phyloP scores from a whole-genome alignment of 2,797 vertebrate genomes.

The Natrix natrix region DNA sequence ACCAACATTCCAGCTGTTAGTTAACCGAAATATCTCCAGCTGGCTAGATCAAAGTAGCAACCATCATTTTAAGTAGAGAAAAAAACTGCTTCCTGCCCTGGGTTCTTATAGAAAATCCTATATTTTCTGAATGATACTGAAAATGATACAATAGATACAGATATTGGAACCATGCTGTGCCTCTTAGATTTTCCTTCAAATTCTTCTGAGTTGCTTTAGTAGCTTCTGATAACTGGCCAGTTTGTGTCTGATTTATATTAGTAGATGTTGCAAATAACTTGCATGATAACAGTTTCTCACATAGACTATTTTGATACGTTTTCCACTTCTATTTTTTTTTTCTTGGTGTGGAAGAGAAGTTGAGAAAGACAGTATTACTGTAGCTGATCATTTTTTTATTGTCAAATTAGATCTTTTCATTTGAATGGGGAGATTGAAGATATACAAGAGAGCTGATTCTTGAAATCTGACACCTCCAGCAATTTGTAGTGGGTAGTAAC shows the following conservation, averaged over 20 bases:
- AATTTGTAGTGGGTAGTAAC: background rate
- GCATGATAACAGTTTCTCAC: background rate
- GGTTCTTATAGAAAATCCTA: slow-evolving; percentile 18
- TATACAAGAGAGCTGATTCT: background rate
- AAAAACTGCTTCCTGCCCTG: slow-evolving; percentile 21
- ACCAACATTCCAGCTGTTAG: slow-evolving; percentile 30
- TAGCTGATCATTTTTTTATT: background rate
- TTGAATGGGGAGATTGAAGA: background rate
- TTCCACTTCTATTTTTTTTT: background rate
- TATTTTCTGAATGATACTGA: slow-evolving; percentile 23
- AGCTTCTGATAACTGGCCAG: background rate
- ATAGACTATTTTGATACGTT: background rate
- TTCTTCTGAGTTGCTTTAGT: background rate
- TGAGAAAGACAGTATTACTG: background rate
- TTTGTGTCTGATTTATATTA: background rate
- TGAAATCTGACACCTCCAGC: background rate
- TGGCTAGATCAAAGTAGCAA: slow-evolving; percentile 12
- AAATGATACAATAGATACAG: background rate
- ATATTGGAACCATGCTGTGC: background rate
- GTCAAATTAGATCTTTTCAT: background rate
- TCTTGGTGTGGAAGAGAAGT: background rate
- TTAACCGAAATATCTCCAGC: slow-evolving; percentile 19
- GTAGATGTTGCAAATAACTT: background rate
- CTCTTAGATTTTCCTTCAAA: slow-evolving; percentile 1
- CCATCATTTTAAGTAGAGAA: slow-evolving; percentile 3